Evolutionary conservation across 2,113 vertebrate species (phyloP).

Genomic region (Gallinago paraguaiae): DNA sequence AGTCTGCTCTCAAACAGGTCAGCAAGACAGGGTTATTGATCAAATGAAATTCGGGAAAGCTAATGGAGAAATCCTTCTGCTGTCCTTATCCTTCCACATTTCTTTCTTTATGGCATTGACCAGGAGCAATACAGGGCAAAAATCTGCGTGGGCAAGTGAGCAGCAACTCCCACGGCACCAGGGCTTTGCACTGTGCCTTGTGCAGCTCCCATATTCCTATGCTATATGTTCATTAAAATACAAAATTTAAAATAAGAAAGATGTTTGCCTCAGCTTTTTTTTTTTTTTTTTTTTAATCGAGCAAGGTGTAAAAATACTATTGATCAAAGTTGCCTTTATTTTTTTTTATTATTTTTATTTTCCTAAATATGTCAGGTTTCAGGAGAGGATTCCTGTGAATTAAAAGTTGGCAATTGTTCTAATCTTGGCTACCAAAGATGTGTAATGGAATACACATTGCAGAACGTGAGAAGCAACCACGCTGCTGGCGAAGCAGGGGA

Average conservation of each 20-base stretch:
- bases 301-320: neutral
- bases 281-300: neutral
- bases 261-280: neutral
- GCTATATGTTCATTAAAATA: neutral
- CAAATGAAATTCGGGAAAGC: neutral
- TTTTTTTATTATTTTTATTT: neutral
- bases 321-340: neutral
- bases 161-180: accelerated
- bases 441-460: neutral
- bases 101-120: neutral
- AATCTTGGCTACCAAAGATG: neutral
- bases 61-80: neutral
- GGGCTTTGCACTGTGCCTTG: neutral
- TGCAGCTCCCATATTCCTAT: neutral
- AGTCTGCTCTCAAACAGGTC: neutral
- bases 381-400: neutral
- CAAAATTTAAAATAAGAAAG: neutral
- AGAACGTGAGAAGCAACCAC: neutral
- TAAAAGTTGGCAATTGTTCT: neutral
- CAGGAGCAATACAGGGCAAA: accelerated
- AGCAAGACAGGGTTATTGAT: neutral
- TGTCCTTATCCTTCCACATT: neutral
- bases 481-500: neutral
- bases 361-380: neutral
- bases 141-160: neutral